Evolutionary conservation across 1,140 invertebrate genomes (phyloP).

Genomic region (Cydia pomonella): DNA sequence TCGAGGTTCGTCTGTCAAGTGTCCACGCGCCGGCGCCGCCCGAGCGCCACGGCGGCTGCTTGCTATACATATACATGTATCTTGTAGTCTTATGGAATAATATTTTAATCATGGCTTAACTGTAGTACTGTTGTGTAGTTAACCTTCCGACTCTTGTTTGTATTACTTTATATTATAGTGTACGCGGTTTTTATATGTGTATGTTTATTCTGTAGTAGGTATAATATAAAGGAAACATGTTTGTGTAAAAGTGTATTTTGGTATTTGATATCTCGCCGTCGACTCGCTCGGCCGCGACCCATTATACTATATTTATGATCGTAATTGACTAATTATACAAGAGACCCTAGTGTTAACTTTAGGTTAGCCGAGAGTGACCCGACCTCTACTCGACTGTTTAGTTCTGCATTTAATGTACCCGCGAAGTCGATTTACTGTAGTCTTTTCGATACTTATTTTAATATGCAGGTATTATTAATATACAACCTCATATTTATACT

Average conservation of each 20-base stretch:
- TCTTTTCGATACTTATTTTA: constrained; percentile 74
- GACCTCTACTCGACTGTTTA: constrained; percentile 62
- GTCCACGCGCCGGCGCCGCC: constrained; percentile 12
- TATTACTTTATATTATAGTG: constrained; percentile 78
- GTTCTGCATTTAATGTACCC: constrained; percentile 69
- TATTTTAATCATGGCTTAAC: constrained; percentile 79
- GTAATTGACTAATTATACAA: constrained; percentile 82
- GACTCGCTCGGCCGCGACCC: constrained; percentile 11
- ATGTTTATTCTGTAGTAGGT: constrained; percentile 80
- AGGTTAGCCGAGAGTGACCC: constrained; percentile 62
- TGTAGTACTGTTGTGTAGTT: constrained; percentile 79
- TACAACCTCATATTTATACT: constrained; percentile 79
- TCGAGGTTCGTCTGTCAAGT: constrained; percentile 73
- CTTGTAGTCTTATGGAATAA: constrained; percentile 75
- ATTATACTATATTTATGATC: constrained; percentile 78
- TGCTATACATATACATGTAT: constrained; percentile 72
- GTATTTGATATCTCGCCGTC: constrained; percentile 58
- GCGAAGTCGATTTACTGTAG: constrained; percentile 63
- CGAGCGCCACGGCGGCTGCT: constrained; percentile 43
- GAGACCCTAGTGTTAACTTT: constrained; percentile 74
- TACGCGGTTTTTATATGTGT: constrained; percentile 80
- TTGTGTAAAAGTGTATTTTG: constrained; percentile 79
- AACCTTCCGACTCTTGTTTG: constrained; percentile 77
- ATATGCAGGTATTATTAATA: constrained; percentile 80
- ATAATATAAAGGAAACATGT: constrained; percentile 61